These are phyloP conservation scores for Drosophila algonquin DNA, from an alignment of 2,888 invertebrate genomes.

Conservation along the genomic window DNA sequence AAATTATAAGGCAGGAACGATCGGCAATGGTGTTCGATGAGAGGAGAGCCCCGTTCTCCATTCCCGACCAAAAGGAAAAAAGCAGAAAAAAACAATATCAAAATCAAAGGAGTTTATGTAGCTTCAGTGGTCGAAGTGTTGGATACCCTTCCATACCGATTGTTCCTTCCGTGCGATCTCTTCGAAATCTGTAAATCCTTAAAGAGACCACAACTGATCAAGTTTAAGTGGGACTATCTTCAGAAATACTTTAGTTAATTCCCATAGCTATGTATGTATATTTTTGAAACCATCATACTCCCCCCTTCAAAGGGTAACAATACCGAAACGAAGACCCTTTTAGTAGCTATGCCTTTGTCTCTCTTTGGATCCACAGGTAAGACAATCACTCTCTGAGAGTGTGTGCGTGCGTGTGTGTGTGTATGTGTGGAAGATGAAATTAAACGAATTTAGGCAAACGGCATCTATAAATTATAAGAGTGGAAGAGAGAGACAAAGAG, in stretches of 20 bases:
- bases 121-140: background rate
- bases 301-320: background rate
- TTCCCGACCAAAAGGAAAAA: slow-evolving; percentile 22
- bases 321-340: slow-evolving; percentile 58
- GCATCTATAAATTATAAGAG: slow-evolving; percentile 75
- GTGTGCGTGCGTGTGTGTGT: slow-evolving; percentile 10
- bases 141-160: background rate
- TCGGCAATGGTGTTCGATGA: slow-evolving; percentile 51
- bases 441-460: slow-evolving; percentile 79
- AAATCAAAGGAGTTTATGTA: slow-evolving; percentile 5
- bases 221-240: background rate
- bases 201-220: background rate
- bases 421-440: slow-evolving; percentile 61
- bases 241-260: background rate
- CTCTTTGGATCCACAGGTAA: slow-evolving; percentile 38
- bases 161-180: too few relatives aligned
- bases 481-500: slow-evolving; percentile 7
- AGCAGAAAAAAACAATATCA: slow-evolving; percentile 11
- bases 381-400: background rate
- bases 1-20: slow-evolving; percentile 79
- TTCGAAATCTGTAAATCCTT: too few relatives aligned
- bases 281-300: background rate
- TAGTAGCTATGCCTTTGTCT: background rate
- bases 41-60: slow-evolving; percentile 32
- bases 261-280: background rate